Conservation (phyloP, 2,797 vertebrate genomes). For the Rhyacichthys aspro region DNA sequence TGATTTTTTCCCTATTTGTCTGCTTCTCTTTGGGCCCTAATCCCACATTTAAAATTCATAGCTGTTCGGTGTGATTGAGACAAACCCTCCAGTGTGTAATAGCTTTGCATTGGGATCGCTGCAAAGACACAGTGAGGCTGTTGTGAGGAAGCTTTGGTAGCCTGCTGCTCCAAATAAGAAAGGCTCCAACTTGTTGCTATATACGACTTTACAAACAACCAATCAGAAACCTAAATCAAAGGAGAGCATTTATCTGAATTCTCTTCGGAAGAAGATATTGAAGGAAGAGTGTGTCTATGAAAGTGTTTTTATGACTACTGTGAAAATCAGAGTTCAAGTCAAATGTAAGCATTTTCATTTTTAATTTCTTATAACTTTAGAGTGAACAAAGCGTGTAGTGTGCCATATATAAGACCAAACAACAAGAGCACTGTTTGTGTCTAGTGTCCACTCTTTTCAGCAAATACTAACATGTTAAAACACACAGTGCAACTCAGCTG, state of each 20-base stretch:
- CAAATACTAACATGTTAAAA: slow-evolving; percentile 59
- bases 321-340: no score
- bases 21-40: slow-evolving; percentile 72
- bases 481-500: slow-evolving; percentile 48
- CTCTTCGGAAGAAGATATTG: no score
- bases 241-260: slow-evolving; percentile 18
- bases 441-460: slow-evolving; percentile 16
- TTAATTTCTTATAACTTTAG: no score
- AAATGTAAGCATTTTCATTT: no score
- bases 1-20: slow-evolving; percentile 62
- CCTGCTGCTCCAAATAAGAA: slow-evolving; percentile 61
- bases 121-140: slow-evolving; percentile 67
- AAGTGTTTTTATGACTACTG: no score
- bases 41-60: slow-evolving; percentile 81
- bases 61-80: slow-evolving; percentile 77
- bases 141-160: slow-evolving; percentile 49
- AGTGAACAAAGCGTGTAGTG: no score
- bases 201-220: slow-evolving; percentile 29
- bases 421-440: no score
- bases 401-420: no score
- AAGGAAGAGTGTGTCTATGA: no score
- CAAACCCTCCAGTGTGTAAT: slow-evolving; percentile 80
- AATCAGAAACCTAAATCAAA: slow-evolving; percentile 52
- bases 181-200: slow-evolving; percentile 56
- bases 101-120: slow-evolving; percentile 77